These are phyloP conservation scores for Brenthis ino DNA, from an alignment of 2,888 invertebrate species.

Conservation along the genomic window DNA sequence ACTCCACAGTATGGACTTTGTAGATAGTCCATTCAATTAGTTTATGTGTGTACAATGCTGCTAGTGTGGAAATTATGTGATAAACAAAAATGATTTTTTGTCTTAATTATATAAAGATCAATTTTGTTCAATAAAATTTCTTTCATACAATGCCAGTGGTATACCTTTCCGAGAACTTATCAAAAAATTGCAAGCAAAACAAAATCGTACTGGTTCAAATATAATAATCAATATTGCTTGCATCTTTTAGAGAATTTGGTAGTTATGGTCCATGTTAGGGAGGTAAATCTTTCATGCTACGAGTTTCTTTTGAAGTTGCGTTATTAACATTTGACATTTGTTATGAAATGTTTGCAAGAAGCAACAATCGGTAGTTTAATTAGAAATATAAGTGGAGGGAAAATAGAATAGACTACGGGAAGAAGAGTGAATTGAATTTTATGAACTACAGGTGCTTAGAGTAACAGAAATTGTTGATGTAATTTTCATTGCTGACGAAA, in stretches of 20 bases:
- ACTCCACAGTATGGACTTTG: conserved; percentile 30
- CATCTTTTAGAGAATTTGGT: background rate
- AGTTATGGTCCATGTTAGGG: conserved; percentile 11
- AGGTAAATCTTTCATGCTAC: conserved; percentile 28
- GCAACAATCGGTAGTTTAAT: conserved; percentile 59
- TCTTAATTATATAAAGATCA: background rate
- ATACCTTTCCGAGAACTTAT: background rate
- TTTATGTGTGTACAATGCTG: conserved; percentile 27
- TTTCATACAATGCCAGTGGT: background rate
- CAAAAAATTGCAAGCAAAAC: background rate
- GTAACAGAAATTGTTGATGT: too few species aligned
- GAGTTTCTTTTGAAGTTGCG: conserved; percentile 56
- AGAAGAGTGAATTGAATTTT: too few species aligned
- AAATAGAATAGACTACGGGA: background rate
- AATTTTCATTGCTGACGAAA: too few species aligned
- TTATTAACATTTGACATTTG: conserved; percentile 64
- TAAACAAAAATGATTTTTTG: background rate
- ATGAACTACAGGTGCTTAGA: too few species aligned
- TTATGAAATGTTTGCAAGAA: conserved; percentile 68
- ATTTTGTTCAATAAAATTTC: background rate
- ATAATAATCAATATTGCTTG: conserved; percentile 2
- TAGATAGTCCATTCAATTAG: conserved; percentile 39
- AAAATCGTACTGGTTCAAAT: background rate
- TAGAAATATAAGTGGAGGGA: conserved; percentile 19
- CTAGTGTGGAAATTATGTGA: conserved; percentile 9